phyloP scores from a whole-genome alignment of 2,888 invertebrate species.

The Epinotia bilunana region DNA sequence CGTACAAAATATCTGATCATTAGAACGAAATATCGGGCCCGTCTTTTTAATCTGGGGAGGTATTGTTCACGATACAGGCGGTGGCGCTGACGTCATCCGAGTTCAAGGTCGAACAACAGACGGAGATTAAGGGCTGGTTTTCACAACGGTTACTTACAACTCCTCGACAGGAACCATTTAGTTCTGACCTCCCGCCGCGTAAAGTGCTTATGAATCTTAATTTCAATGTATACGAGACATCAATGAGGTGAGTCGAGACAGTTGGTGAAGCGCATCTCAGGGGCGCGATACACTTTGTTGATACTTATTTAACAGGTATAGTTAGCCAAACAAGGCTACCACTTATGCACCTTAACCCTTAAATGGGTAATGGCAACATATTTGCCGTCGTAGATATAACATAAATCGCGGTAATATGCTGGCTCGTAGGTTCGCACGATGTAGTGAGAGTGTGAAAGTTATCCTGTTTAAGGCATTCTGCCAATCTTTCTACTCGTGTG shows the following conservation, averaged over 20 bases:
- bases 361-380: no score
- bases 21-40: constrained; percentile 17
- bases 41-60: constrained; percentile 21
- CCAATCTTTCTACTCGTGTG: no score
- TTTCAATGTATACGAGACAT: background rate
- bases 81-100: constrained; percentile 22
- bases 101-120: constrained; percentile 40
- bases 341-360: no score
- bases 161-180: background rate
- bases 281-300: constrained; percentile 17
- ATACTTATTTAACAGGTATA: constrained; percentile 1
- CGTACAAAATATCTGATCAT: constrained; percentile 24
- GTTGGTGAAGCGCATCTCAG: background rate
- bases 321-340: no score
- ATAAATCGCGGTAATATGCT: no score
- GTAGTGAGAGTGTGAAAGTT: no score
- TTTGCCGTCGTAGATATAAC: no score
- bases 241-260: background rate
- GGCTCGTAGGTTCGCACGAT: no score
- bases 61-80: constrained; percentile 7
- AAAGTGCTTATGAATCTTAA: background rate
- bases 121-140: constrained; percentile 13
- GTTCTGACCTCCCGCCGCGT: background rate
- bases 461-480: no score
- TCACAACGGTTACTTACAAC: background rate